Evolutionary conservation across 2,888 invertebrate genomes (phyloP).

Genomic region (Lasioglossum calceatum): DNA sequence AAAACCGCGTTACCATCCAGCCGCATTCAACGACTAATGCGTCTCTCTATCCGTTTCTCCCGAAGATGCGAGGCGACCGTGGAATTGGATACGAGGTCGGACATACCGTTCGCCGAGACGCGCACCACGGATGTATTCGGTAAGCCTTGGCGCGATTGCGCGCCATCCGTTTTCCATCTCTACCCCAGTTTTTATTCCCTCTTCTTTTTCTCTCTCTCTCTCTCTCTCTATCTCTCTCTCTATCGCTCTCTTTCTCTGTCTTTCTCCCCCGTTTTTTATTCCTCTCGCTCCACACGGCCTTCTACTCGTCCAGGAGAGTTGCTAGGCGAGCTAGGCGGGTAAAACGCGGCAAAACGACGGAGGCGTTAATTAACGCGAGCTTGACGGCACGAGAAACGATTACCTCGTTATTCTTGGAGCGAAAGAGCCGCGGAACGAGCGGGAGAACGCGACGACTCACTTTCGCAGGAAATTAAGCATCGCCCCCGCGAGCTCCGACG

Average conservation of each 20-base stretch:
- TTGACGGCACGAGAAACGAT: constrained; percentile 59
- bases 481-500: constrained; percentile 64
- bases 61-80: constrained; percentile 79
- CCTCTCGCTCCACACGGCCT: background rate
- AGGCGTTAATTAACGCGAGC: constrained; percentile 61
- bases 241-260: background rate
- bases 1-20: background rate
- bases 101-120: constrained; percentile 68
- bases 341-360: constrained; percentile 54
- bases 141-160: constrained; percentile 66
- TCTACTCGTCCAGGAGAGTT: background rate
- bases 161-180: background rate
- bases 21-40: constrained; percentile 42
- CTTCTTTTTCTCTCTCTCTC: background rate
- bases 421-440: constrained; percentile 45
- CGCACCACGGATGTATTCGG: constrained; percentile 79
- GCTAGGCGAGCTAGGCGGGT: background rate
- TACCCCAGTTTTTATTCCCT: background rate
- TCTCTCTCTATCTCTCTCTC: background rate
- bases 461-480: constrained; percentile 59
- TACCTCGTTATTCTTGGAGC: constrained; percentile 58
- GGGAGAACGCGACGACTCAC: constrained; percentile 52
- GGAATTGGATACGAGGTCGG: constrained; percentile 70
- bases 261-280: background rate
- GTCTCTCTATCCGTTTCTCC: constrained; percentile 47